Evolutionary conservation across 2,888 invertebrate species (phyloP).

Genomic region (Drosophila mettleri): DNA sequence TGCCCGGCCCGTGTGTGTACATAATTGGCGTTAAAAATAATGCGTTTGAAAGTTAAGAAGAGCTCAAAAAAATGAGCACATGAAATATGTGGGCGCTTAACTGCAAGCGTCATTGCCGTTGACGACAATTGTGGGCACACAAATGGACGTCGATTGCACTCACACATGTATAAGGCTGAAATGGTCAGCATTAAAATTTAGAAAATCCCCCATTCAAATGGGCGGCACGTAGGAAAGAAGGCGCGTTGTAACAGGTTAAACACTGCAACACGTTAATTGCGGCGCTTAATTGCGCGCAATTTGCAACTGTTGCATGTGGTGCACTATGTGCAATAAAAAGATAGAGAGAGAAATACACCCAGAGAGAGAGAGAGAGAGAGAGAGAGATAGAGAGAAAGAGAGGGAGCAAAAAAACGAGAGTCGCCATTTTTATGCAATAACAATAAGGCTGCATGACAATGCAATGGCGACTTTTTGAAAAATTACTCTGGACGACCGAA

Average conservation of each 20-base stretch:
- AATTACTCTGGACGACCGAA: conserved; percentile 63
- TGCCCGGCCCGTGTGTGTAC: conserved; percentile 41
- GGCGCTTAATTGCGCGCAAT: conserved; percentile 78
- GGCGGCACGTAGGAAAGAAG: conserved; percentile 55
- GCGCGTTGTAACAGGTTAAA: conserved; percentile 77
- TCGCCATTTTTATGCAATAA: conserved; percentile 80
- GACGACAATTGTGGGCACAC: conserved; percentile 58
- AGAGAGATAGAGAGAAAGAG: not conserved
- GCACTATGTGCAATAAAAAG: conserved; percentile 1
- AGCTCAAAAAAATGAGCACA: conserved; percentile 50
- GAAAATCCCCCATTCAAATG: conserved; percentile 73
- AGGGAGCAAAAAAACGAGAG: conserved; percentile 7
- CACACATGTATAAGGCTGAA: conserved; percentile 33
- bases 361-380: conserved; percentile 1
- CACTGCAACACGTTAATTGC: conserved; percentile 81
- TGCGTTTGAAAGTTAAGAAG: conserved; percentile 67
- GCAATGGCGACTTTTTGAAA: conserved; percentile 67
- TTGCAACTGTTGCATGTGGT: conserved; percentile 76
- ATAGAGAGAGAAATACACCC: not conserved
- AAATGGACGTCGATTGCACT: conserved; percentile 70
- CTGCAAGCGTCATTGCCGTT: conserved; percentile 36
- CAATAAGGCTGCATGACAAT: conserved; percentile 80
- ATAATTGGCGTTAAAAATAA: conserved; percentile 76
- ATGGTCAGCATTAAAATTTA: conserved; percentile 78
- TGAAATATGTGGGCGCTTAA: conserved; percentile 74